phyloP scores from a whole-genome alignment of 64 coral and sea anemone species.

The Stichodactyla helianthus region DNA sequence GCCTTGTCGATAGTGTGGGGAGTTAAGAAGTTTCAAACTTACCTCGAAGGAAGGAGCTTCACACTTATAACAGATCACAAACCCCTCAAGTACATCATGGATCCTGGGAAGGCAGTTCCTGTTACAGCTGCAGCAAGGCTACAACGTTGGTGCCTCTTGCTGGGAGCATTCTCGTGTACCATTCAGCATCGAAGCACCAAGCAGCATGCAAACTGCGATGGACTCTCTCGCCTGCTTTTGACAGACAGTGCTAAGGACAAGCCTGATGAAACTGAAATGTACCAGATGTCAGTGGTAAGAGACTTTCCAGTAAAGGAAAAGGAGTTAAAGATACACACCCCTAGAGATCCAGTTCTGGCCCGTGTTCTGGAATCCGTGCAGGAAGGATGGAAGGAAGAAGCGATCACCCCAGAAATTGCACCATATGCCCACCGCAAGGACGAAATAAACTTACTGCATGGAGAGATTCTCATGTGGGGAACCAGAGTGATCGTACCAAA shows the following conservation, averaged over 20 bases:
- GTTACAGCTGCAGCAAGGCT: slow-evolving; percentile 40
- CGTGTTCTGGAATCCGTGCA: slow-evolving; percentile 31
- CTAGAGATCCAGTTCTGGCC: slow-evolving; percentile 39
- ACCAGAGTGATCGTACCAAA: slow-evolving; percentile 28
- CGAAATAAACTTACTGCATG: neutral
- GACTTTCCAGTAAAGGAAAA: slow-evolving; percentile 8
- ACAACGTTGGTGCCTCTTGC: slow-evolving; percentile 43
- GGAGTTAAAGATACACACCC: slow-evolving; percentile 23
- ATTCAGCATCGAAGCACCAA: slow-evolving; percentile 30
- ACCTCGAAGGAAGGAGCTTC: no score
- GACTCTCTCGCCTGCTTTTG: neutral
- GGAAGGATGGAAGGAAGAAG: slow-evolving; percentile 4
- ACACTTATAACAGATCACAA: no score
- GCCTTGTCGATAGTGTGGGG: slow-evolving; percentile 32
- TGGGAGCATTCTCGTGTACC: slow-evolving; percentile 21
- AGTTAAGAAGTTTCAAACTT: slow-evolving; percentile 54
- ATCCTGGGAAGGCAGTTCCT: no score
- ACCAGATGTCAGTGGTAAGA: slow-evolving; percentile 12
- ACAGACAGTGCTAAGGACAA: neutral
- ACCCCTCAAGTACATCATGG: no score
- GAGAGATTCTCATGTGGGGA: slow-evolving; percentile 17
- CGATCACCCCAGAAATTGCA: neutral
- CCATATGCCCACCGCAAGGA: slow-evolving; percentile 21
- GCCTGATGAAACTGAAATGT: slow-evolving; percentile 27
- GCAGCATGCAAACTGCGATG: no score